A percentile compares a stretch with the other conserved stretches of the same genome.
These are phyloP conservation scores for Nerophis lumbriciformis DNA, from an alignment of 2,113 vertebrate species.

Conservation along the genomic window DNA sequence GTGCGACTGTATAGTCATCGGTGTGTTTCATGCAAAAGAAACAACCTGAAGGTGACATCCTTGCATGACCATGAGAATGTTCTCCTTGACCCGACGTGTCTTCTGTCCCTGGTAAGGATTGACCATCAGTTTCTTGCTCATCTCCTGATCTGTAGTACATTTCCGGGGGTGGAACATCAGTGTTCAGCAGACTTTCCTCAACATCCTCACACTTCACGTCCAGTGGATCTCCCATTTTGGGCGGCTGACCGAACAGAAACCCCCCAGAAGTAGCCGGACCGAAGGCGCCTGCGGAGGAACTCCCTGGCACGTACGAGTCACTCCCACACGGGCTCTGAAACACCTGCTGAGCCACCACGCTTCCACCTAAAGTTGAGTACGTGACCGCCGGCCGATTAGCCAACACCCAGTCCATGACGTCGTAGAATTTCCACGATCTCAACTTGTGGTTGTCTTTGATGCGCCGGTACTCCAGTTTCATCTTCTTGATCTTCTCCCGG, in stretches of 20 bases:
- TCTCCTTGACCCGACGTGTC: constrained; percentile 61
- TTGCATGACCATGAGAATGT: constrained; percentile 57
- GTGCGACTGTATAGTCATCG: too few species aligned
- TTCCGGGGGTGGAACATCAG: constrained; percentile 64
- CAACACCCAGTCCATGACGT: constrained; percentile 85
- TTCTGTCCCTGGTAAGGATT: constrained; percentile 59
- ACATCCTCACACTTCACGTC: constrained; percentile 83
- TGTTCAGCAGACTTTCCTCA: constrained; percentile 72
- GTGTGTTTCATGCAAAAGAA: background rate
- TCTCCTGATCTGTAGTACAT: constrained; percentile 74
- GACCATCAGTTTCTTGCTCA: constrained; percentile 73
- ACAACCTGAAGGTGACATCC: constrained; percentile 80
- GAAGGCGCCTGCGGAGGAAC: constrained; percentile 43
- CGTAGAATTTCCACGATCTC: constrained; percentile 85
- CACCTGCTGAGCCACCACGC: constrained; percentile 73
- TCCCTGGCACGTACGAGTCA: constrained; percentile 58
- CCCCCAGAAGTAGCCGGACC: constrained; percentile 56
- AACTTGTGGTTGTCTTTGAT: constrained; percentile 82
- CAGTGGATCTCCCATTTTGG: constrained; percentile 71
- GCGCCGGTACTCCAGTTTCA: constrained; percentile 87
- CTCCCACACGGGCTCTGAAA: constrained; percentile 67
- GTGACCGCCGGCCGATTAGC: constrained; percentile 75
- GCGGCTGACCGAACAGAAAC: constrained; percentile 73
- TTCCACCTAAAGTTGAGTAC: constrained; percentile 71
- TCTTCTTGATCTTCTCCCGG: constrained; percentile 90